Evolutionary conservation across 2,797 vertebrate species (phyloP), one percentile per base, ranked within the genome.

Genomic region (Chelon labrosus): DNA sequence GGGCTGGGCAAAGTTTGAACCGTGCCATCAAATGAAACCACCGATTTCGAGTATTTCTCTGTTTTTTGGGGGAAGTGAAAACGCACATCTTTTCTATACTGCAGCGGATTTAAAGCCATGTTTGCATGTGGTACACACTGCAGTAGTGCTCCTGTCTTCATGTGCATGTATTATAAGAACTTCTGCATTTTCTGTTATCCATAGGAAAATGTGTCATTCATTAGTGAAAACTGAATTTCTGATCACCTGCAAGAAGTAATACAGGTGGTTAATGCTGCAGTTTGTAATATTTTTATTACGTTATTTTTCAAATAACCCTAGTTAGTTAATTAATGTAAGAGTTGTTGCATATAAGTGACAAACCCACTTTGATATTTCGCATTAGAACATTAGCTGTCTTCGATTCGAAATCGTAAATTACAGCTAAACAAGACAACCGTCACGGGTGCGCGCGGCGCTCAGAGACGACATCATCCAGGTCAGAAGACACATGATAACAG

Each of bases 21-120:
- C 22, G 17, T 56, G 68, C 60, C 69, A 56, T 66, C 51, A 47
- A 53, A 52, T 57, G 27, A 78, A 83, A 75, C 19, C 61, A 57
- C 55, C 49, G 17, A 14, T 65, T 55, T 65, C 8, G 31, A 58
- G 49, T 39, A 70, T 65, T 66, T 72, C 12, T 41, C 20, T 25
- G 3, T 2, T 64, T 75, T 65, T 73, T 44, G 35, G 25, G 44
- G 17, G 62, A 35, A 58, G 59, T 20, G 49, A 51, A 72, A 61
- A 44, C 7, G 4, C 0, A 50, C 39, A 1, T 38, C 6, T 27
- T 35, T 31, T 59, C 25, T 41, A 27, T 31, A 5, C 16, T 0
- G 14, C 42, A 16, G 9, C 2, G n/a, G 3, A n/a, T 12, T 39
- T 60, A 7, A 31, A 50, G 49, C 16, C n/a, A 5, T 50, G n/a